Conservation (phyloP, 2,797 vertebrate species). For the Hoplostethus atlanticus region DNA sequence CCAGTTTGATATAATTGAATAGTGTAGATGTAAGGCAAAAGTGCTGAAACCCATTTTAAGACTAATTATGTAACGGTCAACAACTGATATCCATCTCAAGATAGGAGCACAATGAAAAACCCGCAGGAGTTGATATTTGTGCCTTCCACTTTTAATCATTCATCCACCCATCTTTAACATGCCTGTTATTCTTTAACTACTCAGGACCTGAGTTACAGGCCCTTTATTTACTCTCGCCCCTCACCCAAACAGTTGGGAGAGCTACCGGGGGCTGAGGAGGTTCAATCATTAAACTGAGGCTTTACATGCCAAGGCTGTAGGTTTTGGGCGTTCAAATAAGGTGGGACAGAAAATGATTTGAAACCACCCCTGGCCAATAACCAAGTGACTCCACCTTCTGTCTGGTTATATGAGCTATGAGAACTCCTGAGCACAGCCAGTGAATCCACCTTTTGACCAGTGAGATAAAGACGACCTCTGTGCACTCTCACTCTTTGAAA, state of each 20-base stretch:
- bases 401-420: conserved; percentile 39
- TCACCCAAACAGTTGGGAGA: conserved; percentile 63
- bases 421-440: conserved; percentile 10
- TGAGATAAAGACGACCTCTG: background rate
- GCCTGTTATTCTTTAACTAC: conserved; percentile 82
- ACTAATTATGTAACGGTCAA: background rate
- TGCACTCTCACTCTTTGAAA: background rate
- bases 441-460: background rate
- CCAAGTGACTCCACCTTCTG: conserved; percentile 74
- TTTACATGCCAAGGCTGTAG: conserved; percentile 57
- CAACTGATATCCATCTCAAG: background rate
- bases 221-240: conserved; percentile 69
- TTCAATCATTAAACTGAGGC: conserved; percentile 79
- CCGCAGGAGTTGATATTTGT: conserved; percentile 10
- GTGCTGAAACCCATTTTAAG: too few species aligned
- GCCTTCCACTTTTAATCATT: conserved; percentile 59
- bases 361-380: conserved; percentile 65
- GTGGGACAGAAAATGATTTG: conserved; percentile 48
- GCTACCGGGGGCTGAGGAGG: conserved; percentile 49
- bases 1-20: background rate
- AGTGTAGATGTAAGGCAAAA: background rate
- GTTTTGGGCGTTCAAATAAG: conserved; percentile 35
- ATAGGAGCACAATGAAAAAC: background rate
- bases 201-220: conserved; percentile 44
- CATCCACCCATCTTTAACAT: conserved; percentile 44